phyloP scores from a whole-genome alignment of 1,140 invertebrate genomes.

The Drosophila varians region DNA sequence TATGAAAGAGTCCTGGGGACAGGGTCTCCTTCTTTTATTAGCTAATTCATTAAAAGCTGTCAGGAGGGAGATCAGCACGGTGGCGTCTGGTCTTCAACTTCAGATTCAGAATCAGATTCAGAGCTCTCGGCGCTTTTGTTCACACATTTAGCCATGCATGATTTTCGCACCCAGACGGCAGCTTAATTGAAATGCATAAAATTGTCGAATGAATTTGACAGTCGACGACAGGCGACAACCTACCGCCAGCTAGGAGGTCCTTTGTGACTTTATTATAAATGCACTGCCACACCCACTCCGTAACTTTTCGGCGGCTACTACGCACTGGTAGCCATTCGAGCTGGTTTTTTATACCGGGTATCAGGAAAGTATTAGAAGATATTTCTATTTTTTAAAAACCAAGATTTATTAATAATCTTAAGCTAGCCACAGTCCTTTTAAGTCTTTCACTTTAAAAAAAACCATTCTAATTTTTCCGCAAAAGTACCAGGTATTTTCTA shows the following conservation, averaged over 20 bases:
- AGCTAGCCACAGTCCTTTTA: no score
- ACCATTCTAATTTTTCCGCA: background rate
- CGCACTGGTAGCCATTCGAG: conserved; percentile 53
- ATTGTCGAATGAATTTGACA: conserved; percentile 70
- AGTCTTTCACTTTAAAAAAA: no score
- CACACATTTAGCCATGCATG: conserved; percentile 51
- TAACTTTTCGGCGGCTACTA: background rate
- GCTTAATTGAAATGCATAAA: conserved; percentile 79
- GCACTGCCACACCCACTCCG: conserved; percentile 19
- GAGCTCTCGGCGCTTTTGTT: conserved; percentile 35
- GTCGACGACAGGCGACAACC: conserved; percentile 45
- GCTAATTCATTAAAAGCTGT: conserved; percentile 76
- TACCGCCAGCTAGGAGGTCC: conserved; percentile 6
- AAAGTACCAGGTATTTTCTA: background rate
- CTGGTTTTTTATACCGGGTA: conserved; percentile 6
- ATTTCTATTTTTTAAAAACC: no score
- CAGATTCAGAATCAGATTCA: background rate
- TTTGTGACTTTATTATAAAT: conserved; percentile 62
- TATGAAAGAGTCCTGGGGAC: conserved; percentile 31
- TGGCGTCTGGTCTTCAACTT: conserved; percentile 14
- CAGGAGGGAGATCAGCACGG: conserved; percentile 19
- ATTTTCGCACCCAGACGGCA: conserved; percentile 54
- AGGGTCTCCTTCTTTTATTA: conserved; percentile 54
- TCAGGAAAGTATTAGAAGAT: no score
- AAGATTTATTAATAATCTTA: no score